These are phyloP conservation scores for Aix galericulata DNA, from an alignment of 2,113 vertebrate species.

Conservation along the genomic window DNA sequence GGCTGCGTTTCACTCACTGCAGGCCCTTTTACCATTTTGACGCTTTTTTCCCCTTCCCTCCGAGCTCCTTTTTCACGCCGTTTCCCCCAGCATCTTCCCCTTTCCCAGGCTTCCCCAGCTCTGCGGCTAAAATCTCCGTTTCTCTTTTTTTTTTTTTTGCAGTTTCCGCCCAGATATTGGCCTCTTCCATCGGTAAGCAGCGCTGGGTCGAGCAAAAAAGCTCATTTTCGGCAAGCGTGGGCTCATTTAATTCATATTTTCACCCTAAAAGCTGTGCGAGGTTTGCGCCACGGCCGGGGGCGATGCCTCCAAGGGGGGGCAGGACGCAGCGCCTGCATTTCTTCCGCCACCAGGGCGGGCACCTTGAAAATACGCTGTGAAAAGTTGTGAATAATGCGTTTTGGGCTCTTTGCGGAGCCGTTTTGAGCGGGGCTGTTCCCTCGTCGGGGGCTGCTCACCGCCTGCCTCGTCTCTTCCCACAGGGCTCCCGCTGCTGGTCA, in stretches of 20 bases:
- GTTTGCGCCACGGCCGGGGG: rapidly evolving
- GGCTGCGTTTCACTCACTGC: not conserved
- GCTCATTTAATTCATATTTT: not conserved
- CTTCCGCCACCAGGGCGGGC: not conserved
- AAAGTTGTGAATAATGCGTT: rapidly evolving
- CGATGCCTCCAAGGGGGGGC: rapidly evolving
- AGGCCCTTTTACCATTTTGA: not conserved
- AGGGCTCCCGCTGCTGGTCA: not conserved
- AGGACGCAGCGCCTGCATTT: not conserved
- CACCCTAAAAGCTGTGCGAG: not conserved
- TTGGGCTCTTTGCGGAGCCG: rapidly evolving
- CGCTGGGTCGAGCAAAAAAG: not conserved
- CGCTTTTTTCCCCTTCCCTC: not conserved
- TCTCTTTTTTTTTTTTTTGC: not conserved
- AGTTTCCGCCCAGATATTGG: not conserved
- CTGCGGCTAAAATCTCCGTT: not conserved
- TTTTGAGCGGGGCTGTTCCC: not conserved
- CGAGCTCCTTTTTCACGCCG: not conserved
- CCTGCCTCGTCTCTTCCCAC: rapidly evolving
- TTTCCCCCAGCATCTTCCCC: rapidly evolving
- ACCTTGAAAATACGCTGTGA: not conserved
- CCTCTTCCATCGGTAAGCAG: not conserved
- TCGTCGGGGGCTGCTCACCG: rapidly evolving
- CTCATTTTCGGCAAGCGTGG: not conserved
- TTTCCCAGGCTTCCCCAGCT: not conserved